A percentile compares a stretch with the other conserved stretches of the same genome.
These are phyloP conservation scores for Bursaphelenchus okinawaensis DNA, from an alignment of 2,888 invertebrate genomes.

Conservation along the genomic window DNA sequence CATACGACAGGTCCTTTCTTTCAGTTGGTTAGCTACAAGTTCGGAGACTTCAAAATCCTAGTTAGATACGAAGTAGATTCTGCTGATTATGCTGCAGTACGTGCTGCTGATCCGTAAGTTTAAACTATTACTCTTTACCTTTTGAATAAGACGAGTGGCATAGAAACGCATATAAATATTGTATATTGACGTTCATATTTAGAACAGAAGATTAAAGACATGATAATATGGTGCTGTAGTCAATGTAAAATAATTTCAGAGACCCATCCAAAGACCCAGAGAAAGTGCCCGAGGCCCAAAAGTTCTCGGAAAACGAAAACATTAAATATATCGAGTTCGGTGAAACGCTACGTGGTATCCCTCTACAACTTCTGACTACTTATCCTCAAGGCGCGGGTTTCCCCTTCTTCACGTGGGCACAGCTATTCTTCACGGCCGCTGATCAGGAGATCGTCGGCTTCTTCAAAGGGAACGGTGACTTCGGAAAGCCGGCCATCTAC, in stretches of 20 bases:
- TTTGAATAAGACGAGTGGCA: background rate
- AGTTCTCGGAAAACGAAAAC: conserved; percentile 37
- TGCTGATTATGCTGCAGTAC: conserved; percentile 54
- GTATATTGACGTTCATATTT: no score
- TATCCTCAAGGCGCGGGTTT: conserved; percentile 56
- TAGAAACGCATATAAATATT: no score
- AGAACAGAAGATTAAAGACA: background rate
- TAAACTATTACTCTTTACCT: background rate
- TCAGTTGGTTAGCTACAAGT: conserved; percentile 53
- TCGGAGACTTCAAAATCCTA: conserved; percentile 52
- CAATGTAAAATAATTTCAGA: conserved; percentile 20
- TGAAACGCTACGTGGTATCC: conserved; percentile 28
- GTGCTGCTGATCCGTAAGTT: conserved; percentile 10
- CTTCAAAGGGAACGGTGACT: conserved; percentile 57
- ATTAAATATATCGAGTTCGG: conserved; percentile 47
- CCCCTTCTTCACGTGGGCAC: conserved; percentile 58
- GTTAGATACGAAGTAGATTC: conserved; percentile 56
- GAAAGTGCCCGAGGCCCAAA: conserved; percentile 40
- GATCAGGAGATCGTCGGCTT: conserved; percentile 52
- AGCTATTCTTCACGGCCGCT: conserved; percentile 52
- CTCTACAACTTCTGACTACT: conserved; percentile 50
- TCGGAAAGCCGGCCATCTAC: conserved; percentile 53
- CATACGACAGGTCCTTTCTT: conserved; percentile 55
- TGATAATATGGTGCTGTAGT: background rate
- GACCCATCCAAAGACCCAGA: conserved; percentile 39